Evolutionary conservation across 2,888 invertebrate genomes (phyloP).

Genomic region (Eutolmus rufibarbis): DNA sequence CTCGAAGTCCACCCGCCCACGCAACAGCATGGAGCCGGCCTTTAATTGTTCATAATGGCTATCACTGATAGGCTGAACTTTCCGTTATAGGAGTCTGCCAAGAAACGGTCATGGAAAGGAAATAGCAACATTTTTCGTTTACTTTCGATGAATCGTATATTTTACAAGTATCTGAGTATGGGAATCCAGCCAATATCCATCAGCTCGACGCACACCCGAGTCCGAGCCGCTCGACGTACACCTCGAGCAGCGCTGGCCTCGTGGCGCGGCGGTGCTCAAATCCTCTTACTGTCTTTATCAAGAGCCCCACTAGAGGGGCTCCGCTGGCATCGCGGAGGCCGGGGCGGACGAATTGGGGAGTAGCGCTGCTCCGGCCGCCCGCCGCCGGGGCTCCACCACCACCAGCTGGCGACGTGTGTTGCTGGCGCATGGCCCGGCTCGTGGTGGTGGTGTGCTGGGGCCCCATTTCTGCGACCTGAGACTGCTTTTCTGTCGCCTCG

Average conservation of each 20-base stretch:
- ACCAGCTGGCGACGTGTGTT: not conserved
- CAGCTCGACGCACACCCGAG: slow-evolving; percentile 43
- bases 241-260: slow-evolving; percentile 35
- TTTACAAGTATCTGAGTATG: slow-evolving; percentile 8
- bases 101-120: slow-evolving; percentile 31
- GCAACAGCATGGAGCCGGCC: slow-evolving; percentile 34
- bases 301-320: not conserved
- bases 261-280: slow-evolving; percentile 36
- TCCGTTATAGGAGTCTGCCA: slow-evolving; percentile 10
- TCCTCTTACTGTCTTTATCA: slow-evolving; percentile 32
- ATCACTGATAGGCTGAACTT: slow-evolving; percentile 42
- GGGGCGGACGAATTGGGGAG: slow-evolving; percentile 46
- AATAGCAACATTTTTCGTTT: slow-evolving; percentile 41
- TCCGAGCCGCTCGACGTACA: slow-evolving; percentile 47
- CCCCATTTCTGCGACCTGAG: not conserved
- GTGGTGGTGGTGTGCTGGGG: slow-evolving; percentile 6
- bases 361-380: slow-evolving; percentile 20
- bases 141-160: slow-evolving; percentile 9
- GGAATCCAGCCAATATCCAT: slow-evolving; percentile 45
- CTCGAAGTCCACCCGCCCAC: slow-evolving; percentile 35
- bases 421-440: not conserved
- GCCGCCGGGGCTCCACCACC: slow-evolving; percentile 44
- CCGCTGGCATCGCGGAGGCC: not conserved
- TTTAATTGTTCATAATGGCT: slow-evolving; percentile 39
- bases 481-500: not conserved